These are phyloP conservation scores for Hylaeus anthracinus DNA, from an alignment of 1,140 invertebrate genomes.

Conservation along the genomic window DNA sequence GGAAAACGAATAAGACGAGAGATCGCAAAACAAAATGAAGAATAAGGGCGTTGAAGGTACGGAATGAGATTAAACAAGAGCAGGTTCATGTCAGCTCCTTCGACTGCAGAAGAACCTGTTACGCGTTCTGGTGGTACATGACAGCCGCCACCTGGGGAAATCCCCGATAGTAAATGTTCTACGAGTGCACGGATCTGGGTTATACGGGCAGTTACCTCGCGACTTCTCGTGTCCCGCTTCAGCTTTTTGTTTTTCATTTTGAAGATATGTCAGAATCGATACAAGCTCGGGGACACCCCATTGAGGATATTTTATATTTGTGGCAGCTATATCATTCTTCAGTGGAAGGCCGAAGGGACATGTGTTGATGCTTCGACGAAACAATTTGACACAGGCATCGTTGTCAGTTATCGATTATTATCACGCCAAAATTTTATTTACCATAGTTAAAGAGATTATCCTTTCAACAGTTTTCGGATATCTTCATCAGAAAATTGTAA, in stretches of 20 bases:
- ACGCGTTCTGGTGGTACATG: conserved; percentile 56
- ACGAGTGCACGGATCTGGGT: conserved; percentile 33
- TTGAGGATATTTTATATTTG: conserved; percentile 5
- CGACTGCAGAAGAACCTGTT: conserved; percentile 56
- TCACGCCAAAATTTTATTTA: too few relatives aligned
- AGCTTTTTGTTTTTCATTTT: conserved; percentile 3
- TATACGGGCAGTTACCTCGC: conserved; percentile 34
- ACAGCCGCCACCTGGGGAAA: conserved; percentile 61
- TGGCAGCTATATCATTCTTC: not conserved
- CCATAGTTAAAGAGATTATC: too few relatives aligned
- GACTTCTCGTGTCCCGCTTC: conserved; percentile 21
- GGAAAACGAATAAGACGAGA: not conserved
- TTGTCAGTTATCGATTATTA: too few relatives aligned
- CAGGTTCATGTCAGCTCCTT: conserved; percentile 40
- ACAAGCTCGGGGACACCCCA: conserved; percentile 16
- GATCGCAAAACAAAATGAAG: conserved; percentile 1
- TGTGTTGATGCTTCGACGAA: too few relatives aligned
- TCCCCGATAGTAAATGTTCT: conserved; percentile 60
- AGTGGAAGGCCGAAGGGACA: not conserved
- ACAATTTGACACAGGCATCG: too few relatives aligned
- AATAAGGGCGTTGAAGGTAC: conserved; percentile 30
- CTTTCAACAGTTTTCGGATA: too few relatives aligned
- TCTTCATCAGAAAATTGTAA: too few relatives aligned
- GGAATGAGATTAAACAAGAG: conserved; percentile 48
- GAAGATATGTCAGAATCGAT: conserved; percentile 22